Base-by-base conservation (phyloP, 2,888 invertebrate genomes). In the Stenichneumon culpator region DNA sequence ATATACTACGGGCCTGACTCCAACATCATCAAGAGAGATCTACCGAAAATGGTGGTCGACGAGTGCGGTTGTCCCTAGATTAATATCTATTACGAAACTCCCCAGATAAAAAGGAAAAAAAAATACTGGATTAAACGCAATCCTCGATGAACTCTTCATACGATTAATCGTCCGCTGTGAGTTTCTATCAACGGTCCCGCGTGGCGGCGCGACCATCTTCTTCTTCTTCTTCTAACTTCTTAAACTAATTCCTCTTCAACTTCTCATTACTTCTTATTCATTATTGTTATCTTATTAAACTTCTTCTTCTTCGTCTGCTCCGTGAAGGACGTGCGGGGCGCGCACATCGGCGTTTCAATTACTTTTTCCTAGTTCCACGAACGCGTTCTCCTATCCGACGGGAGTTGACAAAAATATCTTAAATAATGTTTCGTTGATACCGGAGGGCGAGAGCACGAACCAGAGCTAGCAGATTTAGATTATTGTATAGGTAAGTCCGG, bases 31-130 rank as follows among this genome's bases (percentile, higher is more conserved):
- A 98, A 98, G 94, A 96, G 98, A 92, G 98, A 98, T 95, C 95
- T 98, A 93, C 98, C 98, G 89, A 98, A 98, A 95, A 98, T 98
- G 98, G 97, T 98, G 90, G 98, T 98, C 87, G 98, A 98, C 94
- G 98, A 98, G 95, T 98, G 98, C 95, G 98, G 98, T 90, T 98
- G 98, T 95, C 98, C 98, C 90, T 98, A 96, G 77, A 79, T 39
- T 67, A 47, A 63, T 32, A 57, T 63, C 28, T n/a, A 36, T 22
- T 47, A 57, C 77, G 69, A 39, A 77, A 73, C 22, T 72, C 63
- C 63, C n/a, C n/a, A 68, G 54, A 79, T 81, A 50, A 57, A 69
- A 82, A 78, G 39, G 39, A 32, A 69, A 78, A 73, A 14, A 65
- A 63, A 82, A 22, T 7, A 47, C 32, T 63, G 60, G 28, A 32